Conservation (phyloP, 2,113 vertebrate species). For the Neodon shergylaensis region DNA sequence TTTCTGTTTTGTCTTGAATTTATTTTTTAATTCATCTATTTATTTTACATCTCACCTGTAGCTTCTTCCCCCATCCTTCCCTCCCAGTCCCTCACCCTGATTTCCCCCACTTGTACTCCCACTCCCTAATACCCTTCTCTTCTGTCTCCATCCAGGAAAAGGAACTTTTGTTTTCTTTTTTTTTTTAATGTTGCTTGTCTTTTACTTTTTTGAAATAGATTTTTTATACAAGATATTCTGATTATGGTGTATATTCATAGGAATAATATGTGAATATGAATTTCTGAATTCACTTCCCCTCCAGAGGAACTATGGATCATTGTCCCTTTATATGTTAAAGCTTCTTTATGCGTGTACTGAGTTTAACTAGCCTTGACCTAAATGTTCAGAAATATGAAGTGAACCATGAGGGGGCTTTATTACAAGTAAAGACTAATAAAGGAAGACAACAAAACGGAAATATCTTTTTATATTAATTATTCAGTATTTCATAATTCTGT, state of each 20-base stretch:
- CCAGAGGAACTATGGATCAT: background rate
- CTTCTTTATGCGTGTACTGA: background rate
- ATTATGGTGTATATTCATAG: background rate
- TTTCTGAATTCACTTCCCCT: background rate
- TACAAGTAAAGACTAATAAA: background rate
- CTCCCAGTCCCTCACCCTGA: background rate
- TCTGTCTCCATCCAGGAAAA: background rate
- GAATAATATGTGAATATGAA: background rate
- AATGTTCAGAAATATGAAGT: background rate
- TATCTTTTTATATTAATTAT: background rate
- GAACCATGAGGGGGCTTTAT: background rate
- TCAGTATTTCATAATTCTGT: background rate
- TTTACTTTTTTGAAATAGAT: background rate
- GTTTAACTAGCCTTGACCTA: background rate
- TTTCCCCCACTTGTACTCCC: background rate
- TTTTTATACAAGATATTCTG: background rate
- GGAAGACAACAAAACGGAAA: background rate
- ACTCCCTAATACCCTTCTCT: background rate
- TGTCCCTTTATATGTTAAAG: slow-evolving; percentile 4
- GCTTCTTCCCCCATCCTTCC: background rate
- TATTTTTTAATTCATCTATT: background rate
- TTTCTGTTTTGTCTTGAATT: background rate
- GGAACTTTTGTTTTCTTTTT: background rate
- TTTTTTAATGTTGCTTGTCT: background rate
- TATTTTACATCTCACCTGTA: background rate